Evolutionary conservation across 2,113 vertebrate species (phyloP), one percentile per base, ranked within the genome.

Genomic region (Varanus komodoensis): DNA sequence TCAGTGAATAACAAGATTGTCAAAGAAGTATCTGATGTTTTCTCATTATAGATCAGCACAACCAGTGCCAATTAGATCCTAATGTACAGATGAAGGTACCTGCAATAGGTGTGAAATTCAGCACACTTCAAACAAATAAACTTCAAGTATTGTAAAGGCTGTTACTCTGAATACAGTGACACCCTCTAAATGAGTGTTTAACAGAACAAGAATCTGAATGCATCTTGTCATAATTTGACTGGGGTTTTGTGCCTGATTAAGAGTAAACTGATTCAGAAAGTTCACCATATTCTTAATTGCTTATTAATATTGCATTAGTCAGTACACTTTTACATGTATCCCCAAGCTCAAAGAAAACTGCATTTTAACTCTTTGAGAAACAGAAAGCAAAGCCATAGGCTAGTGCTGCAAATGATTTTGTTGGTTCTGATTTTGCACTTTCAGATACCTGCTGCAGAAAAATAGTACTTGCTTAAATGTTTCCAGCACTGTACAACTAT

Each of bases 41-140:
- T 96, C 97, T 98, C 96, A 96, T 98, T 98, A 97, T 96, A 97
- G 89, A 95, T 97, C 97, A 97, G 95, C 96, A 96, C 89, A 92
- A 78, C 91, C 94, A 95, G 94, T 93, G 94, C 95, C 71, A 86
- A 90, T 96, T 94, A 95, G 95, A 96, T 81, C 96, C 93, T 96
- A 95, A 95, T 95, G 69, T 94, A 93, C 93, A 96, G 94, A 94
- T 95, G 93, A 95, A 96, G 50, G 93, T 96, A 94, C 93, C 95
- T 91, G 94, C 89, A 89, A 91, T 94, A 94, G 94, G 93, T 95
- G 61, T 94, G 95, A 97, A 96, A 96, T 97, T 88, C 93, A 92
- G 89, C 89, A 94, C 92, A 73, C 86, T 96, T 94, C 93, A 88
- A 96, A 94, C 94, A 96, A 96, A 96, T 96, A 93, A 95, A 96